Percentiles rank a stretch among this genome's conserved stretches.
These are phyloP conservation scores for Drosophila mettleri DNA, from an alignment of 2,888 invertebrate genomes.

Conservation along the genomic window DNA sequence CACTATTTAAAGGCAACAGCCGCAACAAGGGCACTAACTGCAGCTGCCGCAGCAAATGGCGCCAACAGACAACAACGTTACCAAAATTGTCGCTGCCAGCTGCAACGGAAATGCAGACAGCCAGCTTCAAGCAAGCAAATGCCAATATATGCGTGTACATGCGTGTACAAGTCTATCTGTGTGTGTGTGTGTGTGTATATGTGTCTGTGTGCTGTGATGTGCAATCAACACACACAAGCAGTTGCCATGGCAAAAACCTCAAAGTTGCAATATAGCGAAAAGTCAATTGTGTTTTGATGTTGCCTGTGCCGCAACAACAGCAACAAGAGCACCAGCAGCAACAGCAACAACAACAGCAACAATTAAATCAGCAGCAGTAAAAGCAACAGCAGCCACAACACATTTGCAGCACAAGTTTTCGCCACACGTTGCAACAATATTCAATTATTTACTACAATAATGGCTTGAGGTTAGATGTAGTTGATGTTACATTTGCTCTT, in stretches of 20 bases:
- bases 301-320: constrained; percentile 43
- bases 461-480: constrained; percentile 49
- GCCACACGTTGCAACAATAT: constrained; percentile 63
- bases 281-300: constrained; percentile 79
- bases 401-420: constrained; percentile 53
- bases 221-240: constrained; percentile 50
- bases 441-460: constrained; percentile 75
- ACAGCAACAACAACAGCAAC: constrained; percentile 30
- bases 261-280: constrained; percentile 72
- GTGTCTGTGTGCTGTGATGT: constrained; percentile 6
- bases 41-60: constrained; percentile 48
- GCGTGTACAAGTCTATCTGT: constrained; percentile 12
- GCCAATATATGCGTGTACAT: constrained; percentile 17
- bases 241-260: constrained; percentile 60
- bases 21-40: constrained; percentile 30
- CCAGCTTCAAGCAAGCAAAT: constrained; percentile 28
- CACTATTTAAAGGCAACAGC: constrained; percentile 60
- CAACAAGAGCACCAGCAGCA: constrained; percentile 26
- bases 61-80: constrained; percentile 44
- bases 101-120: constrained; percentile 66
- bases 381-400: constrained; percentile 54
- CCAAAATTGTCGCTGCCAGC: constrained; percentile 56
- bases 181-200: not conserved
- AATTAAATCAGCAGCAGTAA: constrained; percentile 28
- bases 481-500: constrained; percentile 32